Percentiles rank a stretch among this genome's conserved stretches.
Conservation (phyloP, 2,113 vertebrate species). For the Macrotus californicus region DNA sequence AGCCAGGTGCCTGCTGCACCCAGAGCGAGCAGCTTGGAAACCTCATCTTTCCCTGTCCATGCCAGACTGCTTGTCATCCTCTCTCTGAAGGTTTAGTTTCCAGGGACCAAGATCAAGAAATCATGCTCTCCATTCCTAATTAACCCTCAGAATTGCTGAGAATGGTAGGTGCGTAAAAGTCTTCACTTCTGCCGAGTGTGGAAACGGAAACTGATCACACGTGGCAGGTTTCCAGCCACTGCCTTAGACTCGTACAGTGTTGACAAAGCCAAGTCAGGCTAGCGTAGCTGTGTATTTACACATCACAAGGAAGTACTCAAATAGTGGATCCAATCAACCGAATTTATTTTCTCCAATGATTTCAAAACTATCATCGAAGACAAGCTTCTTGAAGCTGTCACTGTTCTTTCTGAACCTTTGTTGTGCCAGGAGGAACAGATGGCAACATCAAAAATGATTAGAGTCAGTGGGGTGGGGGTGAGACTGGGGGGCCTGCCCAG, state of each 20-base stretch:
- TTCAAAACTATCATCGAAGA: constrained; percentile 36
- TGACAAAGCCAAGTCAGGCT: background rate
- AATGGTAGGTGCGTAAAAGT: background rate
- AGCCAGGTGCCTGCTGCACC: background rate
- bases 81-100: background rate
- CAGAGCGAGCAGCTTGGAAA: background rate
- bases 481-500: background rate
- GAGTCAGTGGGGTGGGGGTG: background rate
- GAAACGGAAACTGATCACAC: background rate
- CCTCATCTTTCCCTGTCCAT: background rate
- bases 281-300: background rate
- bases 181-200: background rate
- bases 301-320: constrained; percentile 15
- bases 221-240: background rate
- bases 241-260: background rate
- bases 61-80: background rate
- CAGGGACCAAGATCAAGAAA: background rate
- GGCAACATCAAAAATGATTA: constrained; percentile 58
- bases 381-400: constrained; percentile 48
- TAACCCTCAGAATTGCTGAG: background rate
- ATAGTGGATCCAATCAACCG: constrained; percentile 11
- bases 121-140: background rate
- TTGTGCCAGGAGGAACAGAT: constrained; percentile 54
- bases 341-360: constrained; percentile 33
- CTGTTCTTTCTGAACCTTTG: constrained; percentile 44